Conservation (phyloP, 2,113 vertebrate species). For the Promerops cafer region DNA sequence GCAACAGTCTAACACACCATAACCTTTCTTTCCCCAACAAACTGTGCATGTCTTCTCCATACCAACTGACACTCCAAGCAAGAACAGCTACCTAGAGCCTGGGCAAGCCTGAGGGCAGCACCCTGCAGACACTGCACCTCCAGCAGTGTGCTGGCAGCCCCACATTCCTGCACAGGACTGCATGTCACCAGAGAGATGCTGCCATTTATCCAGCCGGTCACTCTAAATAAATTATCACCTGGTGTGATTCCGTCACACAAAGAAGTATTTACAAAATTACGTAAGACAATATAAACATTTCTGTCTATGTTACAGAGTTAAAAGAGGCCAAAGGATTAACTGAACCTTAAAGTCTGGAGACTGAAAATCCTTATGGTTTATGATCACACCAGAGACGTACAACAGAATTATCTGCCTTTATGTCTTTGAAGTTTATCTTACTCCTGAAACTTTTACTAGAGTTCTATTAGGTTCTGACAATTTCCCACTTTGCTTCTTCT, state of each 20-base stretch:
- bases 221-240: background rate
- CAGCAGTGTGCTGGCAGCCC: background rate
- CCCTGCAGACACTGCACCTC: fast-evolving
- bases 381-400: background rate
- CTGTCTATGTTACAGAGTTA: background rate
- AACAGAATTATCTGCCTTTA: background rate
- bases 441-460: background rate
- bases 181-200: background rate
- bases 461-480: background rate
- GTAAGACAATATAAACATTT: background rate
- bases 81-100: background rate
- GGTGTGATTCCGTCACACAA: background rate
- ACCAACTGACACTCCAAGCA: background rate
- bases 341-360: background rate
- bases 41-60: background rate
- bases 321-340: background rate
- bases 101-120: background rate
- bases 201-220: background rate
- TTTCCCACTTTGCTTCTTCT: background rate
- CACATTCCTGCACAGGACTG: background rate
- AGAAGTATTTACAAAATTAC: background rate
- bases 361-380: background rate
- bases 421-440: slow-evolving; percentile 15
- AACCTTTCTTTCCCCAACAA: background rate
- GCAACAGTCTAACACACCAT: background rate